Evolutionary conservation across 2,888 invertebrate genomes (phyloP).

Genomic region (Gari tellinella): DNA sequence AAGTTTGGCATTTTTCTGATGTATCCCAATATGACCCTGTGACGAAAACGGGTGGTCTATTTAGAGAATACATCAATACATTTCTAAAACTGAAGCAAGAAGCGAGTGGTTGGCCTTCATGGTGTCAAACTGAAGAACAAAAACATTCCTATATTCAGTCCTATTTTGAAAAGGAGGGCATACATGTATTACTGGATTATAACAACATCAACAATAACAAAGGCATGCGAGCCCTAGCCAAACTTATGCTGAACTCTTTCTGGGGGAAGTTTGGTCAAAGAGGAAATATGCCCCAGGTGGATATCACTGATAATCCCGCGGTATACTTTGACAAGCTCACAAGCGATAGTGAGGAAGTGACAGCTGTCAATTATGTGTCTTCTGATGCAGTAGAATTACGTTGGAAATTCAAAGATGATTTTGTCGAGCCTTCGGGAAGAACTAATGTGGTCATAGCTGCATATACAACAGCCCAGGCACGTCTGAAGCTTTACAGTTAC

Average conservation of each 20-base stretch:
- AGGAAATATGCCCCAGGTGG: constrained; percentile 14
- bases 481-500: constrained; percentile 31
- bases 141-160: constrained; percentile 44
- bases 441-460: constrained; percentile 33
- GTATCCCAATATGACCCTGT: no score
- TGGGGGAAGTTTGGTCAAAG: no score
- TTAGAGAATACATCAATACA: no score
- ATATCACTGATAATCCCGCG: not conserved
- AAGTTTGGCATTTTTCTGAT: no score
- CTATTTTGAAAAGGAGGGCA: no score
- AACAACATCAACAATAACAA: constrained; percentile 21
- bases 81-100: constrained; percentile 26
- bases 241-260: constrained; percentile 4
- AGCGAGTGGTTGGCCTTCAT: constrained; percentile 62
- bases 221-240: constrained; percentile 25
- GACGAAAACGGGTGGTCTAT: no score
- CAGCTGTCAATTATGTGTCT: constrained; percentile 6
- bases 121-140: no score
- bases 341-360: constrained; percentile 4
- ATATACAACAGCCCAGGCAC: constrained; percentile 40
- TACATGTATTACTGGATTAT: no score
- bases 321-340: constrained; percentile 18
- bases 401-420: constrained; percentile 16
- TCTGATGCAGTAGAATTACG: constrained; percentile 17
- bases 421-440: constrained; percentile 13